Conservation (phyloP, 2,797 vertebrate genomes). For the Dryobates pubescens region DNA sequence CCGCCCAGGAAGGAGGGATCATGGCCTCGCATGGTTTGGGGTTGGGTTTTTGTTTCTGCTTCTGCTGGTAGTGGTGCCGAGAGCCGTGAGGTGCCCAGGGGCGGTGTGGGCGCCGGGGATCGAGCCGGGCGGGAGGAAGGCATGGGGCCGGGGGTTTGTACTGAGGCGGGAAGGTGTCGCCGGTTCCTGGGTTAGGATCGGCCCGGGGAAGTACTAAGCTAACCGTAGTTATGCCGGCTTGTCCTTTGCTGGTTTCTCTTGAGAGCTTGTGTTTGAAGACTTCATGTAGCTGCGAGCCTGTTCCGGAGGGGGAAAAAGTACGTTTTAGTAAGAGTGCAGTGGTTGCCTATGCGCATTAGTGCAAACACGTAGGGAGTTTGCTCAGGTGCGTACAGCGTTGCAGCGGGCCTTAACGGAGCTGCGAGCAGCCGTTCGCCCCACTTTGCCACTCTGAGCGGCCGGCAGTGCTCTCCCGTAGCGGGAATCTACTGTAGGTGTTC, state of each 20-base stretch:
- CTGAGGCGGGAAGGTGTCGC: neutral
- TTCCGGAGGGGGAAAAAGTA: no score
- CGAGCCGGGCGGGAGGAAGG: neutral
- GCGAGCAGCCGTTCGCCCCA: neutral
- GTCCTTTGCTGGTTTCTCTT: neutral
- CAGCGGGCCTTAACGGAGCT: no score
- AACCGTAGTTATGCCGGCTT: accelerated
- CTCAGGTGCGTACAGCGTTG: accelerated
- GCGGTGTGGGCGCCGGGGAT: neutral
- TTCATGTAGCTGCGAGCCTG: neutral
- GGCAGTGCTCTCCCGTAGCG: neutral
- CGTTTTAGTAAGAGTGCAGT: neutral
- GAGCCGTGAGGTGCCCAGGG: neutral
- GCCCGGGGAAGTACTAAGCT: neutral
- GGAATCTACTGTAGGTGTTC: no score
- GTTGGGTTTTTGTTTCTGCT: neutral
- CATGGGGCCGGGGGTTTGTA: neutral
- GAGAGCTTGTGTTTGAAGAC: neutral
- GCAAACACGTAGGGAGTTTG: accelerated
- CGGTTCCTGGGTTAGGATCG: neutral
- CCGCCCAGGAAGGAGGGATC: neutral
- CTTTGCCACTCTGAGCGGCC: neutral
- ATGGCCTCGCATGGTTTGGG: neutral
- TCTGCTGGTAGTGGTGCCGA: neutral
- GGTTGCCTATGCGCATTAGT: accelerated